A percentile compares a stretch with the other conserved stretches of the same genome.
These are phyloP conservation scores for Pangasius krempfi DNA, from an alignment of 2,797 vertebrate genomes.

Conservation along the genomic window DNA sequence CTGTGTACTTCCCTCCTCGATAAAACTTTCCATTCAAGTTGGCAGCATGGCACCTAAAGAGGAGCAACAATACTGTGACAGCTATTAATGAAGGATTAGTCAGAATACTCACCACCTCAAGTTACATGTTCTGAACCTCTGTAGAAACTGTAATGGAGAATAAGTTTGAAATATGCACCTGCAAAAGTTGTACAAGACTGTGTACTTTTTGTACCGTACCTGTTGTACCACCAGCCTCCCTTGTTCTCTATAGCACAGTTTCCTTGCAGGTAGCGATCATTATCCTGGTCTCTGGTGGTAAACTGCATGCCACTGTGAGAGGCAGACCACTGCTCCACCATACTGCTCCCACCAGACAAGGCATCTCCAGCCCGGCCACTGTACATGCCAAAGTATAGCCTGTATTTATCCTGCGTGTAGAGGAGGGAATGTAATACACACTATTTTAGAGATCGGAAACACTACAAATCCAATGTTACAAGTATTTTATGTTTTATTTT, in stretches of 20 bases:
- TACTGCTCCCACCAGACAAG: constrained; percentile 79
- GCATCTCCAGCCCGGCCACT: constrained; percentile 86
- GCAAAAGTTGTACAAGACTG: background rate
- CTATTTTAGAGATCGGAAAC: background rate
- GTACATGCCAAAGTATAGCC: constrained; percentile 81
- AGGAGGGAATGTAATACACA: background rate
- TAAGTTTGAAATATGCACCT: background rate
- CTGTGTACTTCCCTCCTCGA: constrained; percentile 79
- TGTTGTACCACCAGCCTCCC: constrained; percentile 93
- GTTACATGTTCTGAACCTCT: background rate
- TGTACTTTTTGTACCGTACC: constrained; percentile 68
- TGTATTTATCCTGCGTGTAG: constrained; percentile 82
- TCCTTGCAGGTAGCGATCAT: constrained; percentile 83
- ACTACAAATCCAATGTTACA: background rate
- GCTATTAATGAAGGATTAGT: background rate
- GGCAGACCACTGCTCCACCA: constrained; percentile 85
- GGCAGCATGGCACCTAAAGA: constrained; percentile 82
- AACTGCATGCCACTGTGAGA: constrained; percentile 87
- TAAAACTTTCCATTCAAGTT: constrained; percentile 89
- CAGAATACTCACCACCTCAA: background rate
- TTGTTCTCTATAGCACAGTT: constrained; percentile 85
- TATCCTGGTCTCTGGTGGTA: constrained; percentile 86
- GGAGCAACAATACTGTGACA: background rate
- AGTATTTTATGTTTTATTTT: background rate
- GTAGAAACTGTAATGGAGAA: background rate